Percentiles rank a stretch among this genome's conserved stretches.
These are phyloP conservation scores for Catostomus latipinnis DNA, from an alignment of 2,797 vertebrate genomes.

Conservation along the genomic window DNA sequence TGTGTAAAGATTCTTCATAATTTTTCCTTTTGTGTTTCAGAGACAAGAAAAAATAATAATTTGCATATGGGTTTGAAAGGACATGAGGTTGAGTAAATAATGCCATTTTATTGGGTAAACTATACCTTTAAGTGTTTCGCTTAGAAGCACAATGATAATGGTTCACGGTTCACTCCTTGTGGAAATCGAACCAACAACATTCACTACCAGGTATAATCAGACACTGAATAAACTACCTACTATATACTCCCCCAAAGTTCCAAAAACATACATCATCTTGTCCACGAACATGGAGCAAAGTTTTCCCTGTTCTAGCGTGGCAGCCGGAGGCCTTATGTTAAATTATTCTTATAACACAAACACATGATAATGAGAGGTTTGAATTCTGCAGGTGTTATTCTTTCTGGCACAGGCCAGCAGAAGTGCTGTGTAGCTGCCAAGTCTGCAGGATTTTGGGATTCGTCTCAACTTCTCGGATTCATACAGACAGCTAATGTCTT, in stretches of 20 bases:
- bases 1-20: too few species aligned
- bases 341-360: slow-evolving; percentile 9
- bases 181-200: neutral
- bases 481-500: slow-evolving; percentile 4
- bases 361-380: slow-evolving; percentile 35
- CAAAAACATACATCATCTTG: neutral
- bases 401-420: slow-evolving; percentile 23
- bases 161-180: neutral
- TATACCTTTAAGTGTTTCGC: neutral
- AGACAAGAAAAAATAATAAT: too few species aligned
- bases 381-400: slow-evolving; percentile 45
- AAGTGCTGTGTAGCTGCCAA: slow-evolving; percentile 33
- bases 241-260: neutral
- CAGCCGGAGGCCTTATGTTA: neutral
- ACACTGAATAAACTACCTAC: neutral
- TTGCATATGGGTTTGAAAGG: too few species aligned
- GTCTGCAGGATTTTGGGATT: slow-evolving; percentile 14
- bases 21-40: too few species aligned
- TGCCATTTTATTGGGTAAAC: too few species aligned
- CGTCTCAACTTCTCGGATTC: neutral
- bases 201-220: neutral
- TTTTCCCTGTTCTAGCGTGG: neutral
- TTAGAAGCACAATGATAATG: neutral
- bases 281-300: neutral
- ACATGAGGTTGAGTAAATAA: too few species aligned